Percentiles rank a stretch among this genome's conserved stretches.
Conservation (phyloP, 2,888 invertebrate genomes). For the Plebejus melissa region DNA sequence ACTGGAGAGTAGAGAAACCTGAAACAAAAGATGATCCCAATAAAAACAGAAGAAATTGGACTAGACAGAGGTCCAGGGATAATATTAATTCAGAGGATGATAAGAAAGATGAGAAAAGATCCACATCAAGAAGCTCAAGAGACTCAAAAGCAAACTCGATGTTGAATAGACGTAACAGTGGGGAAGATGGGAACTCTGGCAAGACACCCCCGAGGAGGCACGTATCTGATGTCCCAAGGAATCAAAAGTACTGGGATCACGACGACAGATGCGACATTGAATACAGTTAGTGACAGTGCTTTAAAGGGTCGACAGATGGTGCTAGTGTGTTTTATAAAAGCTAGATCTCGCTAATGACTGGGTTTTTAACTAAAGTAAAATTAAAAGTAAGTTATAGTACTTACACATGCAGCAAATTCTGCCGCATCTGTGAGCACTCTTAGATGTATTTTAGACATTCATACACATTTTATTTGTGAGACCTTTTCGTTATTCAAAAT, state of each 20-base stretch:
- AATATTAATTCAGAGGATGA: constrained; percentile 55
- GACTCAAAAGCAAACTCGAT: constrained; percentile 45
- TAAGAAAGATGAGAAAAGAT: constrained; percentile 41
- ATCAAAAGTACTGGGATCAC: constrained; percentile 71
- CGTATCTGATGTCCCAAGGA: constrained; percentile 64
- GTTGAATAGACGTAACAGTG: constrained; percentile 52
- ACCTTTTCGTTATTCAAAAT: background rate
- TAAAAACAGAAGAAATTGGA: constrained; percentile 57
- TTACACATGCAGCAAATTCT: background rate
- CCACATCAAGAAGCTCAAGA: constrained; percentile 41
- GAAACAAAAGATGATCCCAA: constrained; percentile 54
- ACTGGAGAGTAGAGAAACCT: constrained; percentile 62
- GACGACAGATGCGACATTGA: constrained; percentile 71
- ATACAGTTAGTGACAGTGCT: constrained; percentile 60
- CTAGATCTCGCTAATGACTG: constrained; percentile 29
- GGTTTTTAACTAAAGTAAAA: constrained; percentile 24
- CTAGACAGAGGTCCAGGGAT: constrained; percentile 58
- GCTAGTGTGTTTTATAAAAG: constrained; percentile 28
- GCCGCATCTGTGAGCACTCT: background rate
- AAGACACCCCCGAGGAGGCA: constrained; percentile 55
- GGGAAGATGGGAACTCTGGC: constrained; percentile 42
- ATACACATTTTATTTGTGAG: background rate
- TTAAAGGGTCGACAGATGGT: constrained; percentile 10
- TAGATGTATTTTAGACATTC: background rate
- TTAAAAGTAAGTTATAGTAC: constrained; percentile 8